Evolutionary conservation across 2,113 vertebrate species (phyloP), one percentile per base, ranked within the genome.

Genomic region (Dolichotis patagonum): DNA sequence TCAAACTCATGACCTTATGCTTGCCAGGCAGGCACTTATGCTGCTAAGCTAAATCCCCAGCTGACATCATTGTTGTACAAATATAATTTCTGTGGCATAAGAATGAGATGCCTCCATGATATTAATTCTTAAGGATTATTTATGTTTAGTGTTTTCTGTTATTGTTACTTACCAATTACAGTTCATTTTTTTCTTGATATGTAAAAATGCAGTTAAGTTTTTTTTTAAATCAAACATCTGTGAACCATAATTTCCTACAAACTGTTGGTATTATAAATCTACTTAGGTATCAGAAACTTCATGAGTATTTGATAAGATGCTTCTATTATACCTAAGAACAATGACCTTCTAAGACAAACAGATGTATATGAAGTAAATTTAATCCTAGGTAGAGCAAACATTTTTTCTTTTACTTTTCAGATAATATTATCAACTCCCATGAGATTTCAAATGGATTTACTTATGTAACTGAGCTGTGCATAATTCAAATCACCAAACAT

Each of bases 311-410:
- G 90, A 82, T 95, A 92, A 94, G 63, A 20, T 86, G n/a, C 26
- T 85, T 92, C 63, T 94, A 14, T 73, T 89, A 83, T 41, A 54
- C 12, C 35, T 62, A 71, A 88, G 58, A 96, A 87, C 75, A 94
- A 0, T 77, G 13, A 58, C 49, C 65, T 83, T n/a, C 56, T 87
- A 75, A 78, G 38, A 89, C 80, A 90, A 85, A 81, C 7, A 90
- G 69, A 81, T 38, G 46, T n/a, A 20, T 95, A 14, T 19, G 63
- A 88, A 82, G 30, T 85, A 88, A 90, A 95, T 86, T 67, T 77
- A 85, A 77, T 77, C 67, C 17, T 90, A 75, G 83, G 32, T 35
- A 35, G 22, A 14, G 9, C 41, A 54, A 35, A 90, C 73, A 56
- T 91, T 43, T 86, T 93, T 95, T 30, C 63, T 85, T 94, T 52